These are phyloP conservation scores for Drosophila neutralis DNA, from an alignment of 2,888 invertebrate species.

Conservation along the genomic window DNA sequence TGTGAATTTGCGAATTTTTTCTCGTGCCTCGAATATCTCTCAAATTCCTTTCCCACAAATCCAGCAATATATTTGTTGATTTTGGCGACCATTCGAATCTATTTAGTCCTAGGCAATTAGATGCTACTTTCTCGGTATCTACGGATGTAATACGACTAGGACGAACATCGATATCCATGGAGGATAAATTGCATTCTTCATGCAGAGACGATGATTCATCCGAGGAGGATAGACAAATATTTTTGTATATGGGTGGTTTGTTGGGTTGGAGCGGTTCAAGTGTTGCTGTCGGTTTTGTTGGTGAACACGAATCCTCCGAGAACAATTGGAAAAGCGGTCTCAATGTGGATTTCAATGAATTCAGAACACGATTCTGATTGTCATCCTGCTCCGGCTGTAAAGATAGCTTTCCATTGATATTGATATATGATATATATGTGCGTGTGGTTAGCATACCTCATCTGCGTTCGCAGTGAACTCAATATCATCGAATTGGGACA, in stretches of 20 bases:
- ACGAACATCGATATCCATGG: not conserved
- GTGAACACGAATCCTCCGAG: conserved; percentile 22
- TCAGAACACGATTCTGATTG: conserved; percentile 3
- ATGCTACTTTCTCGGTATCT: not conserved
- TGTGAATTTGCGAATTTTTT: conserved; percentile 44
- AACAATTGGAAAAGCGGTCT: conserved; percentile 41
- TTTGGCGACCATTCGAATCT: conserved; percentile 59
- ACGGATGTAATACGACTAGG: not conserved
- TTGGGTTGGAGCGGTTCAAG: not conserved
- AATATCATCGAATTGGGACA: conserved; percentile 10
- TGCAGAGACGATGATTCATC: conserved; percentile 15
- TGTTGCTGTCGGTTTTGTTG: not conserved
- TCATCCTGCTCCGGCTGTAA: conserved; percentile 9
- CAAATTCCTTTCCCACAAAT: conserved; percentile 60
- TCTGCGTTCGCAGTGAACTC: not conserved
- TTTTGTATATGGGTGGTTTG: conserved; percentile 18
- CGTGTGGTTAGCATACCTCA: conserved; percentile 15
- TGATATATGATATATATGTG: not conserved
- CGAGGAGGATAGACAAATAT: conserved; percentile 38
- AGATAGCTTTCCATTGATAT: not conserved
- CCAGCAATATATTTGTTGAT: conserved; percentile 53
- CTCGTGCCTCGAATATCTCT: conserved; percentile 43
- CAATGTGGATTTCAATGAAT: conserved; percentile 20
- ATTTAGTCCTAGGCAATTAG: not conserved
- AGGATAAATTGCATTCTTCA: not conserved